Evolutionary conservation across 2,888 invertebrate species (phyloP), one percentile per base, ranked within the genome.

Genomic region (Odontomyia ornata): DNA sequence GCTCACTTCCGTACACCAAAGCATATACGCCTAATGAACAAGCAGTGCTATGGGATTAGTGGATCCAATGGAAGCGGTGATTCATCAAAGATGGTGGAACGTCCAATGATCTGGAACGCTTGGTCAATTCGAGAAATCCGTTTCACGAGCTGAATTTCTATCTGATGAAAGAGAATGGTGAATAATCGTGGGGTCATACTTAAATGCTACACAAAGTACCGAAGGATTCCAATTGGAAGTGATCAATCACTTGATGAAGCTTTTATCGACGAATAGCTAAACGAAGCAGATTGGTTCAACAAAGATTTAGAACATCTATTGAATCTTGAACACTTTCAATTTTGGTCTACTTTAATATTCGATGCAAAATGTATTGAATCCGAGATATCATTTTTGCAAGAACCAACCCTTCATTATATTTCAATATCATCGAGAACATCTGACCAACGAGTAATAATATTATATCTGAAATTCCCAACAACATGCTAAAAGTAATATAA

Each of bases 381-480:
- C 1, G 82, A 95, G 56, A 89, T 91, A 60, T 92, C 92, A 1
- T 95, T 94, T 84, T 88, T 96, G 1, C 91, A 92, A 85, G 91
- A 91, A 80, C 91, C 93, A 0, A 92, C 91, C 36, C 92, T 93
- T 0, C 92, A 90, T 79, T 93, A 93, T 84, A 84, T 91, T 73
- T 88, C 89, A 0, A 84, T 91, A 57, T 88, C 88, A 0, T 82
- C 84, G 4, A 83, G 86, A 75, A 80, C 83, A 15, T 83, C 85
- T 13, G 86, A 90, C 25, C 85, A 88, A 2, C 85, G 86, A 76
- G 87, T 88, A 1, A 85, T 88, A 77, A 84, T 84, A 23, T 78
- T 91, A 7, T 91, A 91, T 79, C 88, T 88, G 62, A 88, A 91
- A 88, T 91, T 62, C 89, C 94, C 56, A 88, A 90, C 78, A 88